Conservation (phyloP, 2,113 vertebrate species). For the Candoia aspera region DNA sequence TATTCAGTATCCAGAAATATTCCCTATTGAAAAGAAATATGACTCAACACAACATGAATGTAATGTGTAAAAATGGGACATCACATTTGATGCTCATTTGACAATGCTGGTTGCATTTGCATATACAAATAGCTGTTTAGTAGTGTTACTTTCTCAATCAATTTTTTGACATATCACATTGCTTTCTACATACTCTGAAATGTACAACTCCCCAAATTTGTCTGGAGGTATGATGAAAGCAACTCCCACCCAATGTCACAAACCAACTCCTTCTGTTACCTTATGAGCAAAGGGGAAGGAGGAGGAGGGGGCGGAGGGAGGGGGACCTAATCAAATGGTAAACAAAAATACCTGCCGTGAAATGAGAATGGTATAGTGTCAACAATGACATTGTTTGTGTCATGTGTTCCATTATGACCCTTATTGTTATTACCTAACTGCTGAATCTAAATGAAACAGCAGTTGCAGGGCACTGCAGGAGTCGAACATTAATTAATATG, state of each 20-base stretch:
- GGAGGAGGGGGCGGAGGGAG: background rate
- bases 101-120: background rate
- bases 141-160: background rate
- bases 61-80: background rate
- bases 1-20: background rate
- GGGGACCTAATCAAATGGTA: slow-evolving; percentile 55
- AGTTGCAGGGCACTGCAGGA: slow-evolving; percentile 53
- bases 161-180: slow-evolving; percentile 38
- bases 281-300: slow-evolving; percentile 54
- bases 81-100: background rate
- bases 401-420: slow-evolving; percentile 64
- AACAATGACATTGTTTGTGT: slow-evolving; percentile 65
- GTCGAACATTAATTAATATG: slow-evolving; percentile 63
- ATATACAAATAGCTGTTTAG: background rate
- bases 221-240: slow-evolving; percentile 71
- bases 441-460: slow-evolving; percentile 59
- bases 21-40: background rate
- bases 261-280: slow-evolving; percentile 67
- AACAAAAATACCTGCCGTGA: slow-evolving; percentile 73
- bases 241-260: slow-evolving; percentile 59
- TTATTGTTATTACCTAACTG: slow-evolving; percentile 64
- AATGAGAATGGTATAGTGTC: slow-evolving; percentile 60
- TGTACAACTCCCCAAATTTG: slow-evolving; percentile 64
- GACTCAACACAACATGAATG: background rate
- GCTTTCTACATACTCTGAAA: slow-evolving; percentile 63